Conservation (phyloP, 2,797 vertebrate genomes). For the Pogonophryne albipinna region DNA sequence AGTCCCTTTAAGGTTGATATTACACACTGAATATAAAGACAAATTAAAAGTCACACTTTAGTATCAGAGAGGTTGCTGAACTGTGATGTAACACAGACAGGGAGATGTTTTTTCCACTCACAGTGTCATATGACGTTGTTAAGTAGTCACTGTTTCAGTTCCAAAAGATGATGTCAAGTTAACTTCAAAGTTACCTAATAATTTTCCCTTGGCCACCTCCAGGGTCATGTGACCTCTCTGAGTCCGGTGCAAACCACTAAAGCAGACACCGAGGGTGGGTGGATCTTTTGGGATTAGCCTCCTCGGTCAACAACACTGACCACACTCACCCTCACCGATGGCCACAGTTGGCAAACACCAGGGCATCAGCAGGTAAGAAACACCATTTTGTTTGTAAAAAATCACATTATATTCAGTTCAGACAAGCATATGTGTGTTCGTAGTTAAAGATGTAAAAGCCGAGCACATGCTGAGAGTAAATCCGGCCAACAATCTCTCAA, state of each 20-base stretch:
- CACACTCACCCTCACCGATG: slow-evolving; percentile 28
- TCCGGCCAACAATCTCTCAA: slow-evolving; percentile 45
- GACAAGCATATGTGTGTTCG: background rate
- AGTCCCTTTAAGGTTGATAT: too few relatives aligned
- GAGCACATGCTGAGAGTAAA: slow-evolving; percentile 28
- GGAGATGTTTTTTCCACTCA: too few relatives aligned
- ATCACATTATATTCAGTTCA: background rate
- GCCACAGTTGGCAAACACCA: slow-evolving; percentile 28
- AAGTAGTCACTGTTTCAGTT: too few relatives aligned
- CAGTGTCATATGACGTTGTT: too few relatives aligned
- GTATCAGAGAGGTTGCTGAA: too few relatives aligned
- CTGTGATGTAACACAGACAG: too few relatives aligned
- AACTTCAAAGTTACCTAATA: slow-evolving; percentile 12
- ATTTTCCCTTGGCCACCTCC: background rate
- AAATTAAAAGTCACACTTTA: too few relatives aligned
- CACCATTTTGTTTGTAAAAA: background rate
- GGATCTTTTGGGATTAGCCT: slow-evolving; percentile 78
- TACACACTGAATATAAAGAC: too few relatives aligned
- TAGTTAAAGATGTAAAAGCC: background rate
- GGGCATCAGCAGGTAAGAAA: slow-evolving; percentile 58
- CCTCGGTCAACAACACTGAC: slow-evolving; percentile 29
- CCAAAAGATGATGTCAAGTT: too few relatives aligned
- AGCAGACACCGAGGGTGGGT: slow-evolving; percentile 27
- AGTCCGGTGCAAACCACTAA: slow-evolving; percentile 39
- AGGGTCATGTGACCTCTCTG: slow-evolving; percentile 69